phyloP scores from a whole-genome alignment of 2,888 invertebrate genomes.

The Urechis unicinctus region DNA sequence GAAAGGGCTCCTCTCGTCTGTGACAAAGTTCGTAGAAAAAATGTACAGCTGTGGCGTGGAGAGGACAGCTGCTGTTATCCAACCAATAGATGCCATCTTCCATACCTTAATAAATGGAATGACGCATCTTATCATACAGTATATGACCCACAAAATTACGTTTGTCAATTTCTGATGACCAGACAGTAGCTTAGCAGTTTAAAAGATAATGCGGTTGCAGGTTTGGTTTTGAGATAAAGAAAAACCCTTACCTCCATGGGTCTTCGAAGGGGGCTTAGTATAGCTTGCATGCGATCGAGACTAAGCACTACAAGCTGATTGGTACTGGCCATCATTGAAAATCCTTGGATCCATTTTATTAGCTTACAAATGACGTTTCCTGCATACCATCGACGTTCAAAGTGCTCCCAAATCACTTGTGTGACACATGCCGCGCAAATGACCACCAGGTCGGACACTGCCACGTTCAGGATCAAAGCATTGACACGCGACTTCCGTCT shows the following conservation, averaged over 20 bases:
- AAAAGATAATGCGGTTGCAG: no score
- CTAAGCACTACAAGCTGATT: conserved; percentile 49
- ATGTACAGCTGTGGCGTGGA: conserved; percentile 38
- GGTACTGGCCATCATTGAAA: conserved; percentile 43
- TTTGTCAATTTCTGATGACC: neutral
- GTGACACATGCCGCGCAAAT: conserved; percentile 38
- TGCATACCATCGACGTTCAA: conserved; percentile 32
- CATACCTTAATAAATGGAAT: conserved; percentile 24
- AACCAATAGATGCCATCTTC: conserved; percentile 34
- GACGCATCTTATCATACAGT: no score
- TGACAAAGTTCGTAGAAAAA: conserved; percentile 26
- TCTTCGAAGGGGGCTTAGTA: conserved; percentile 42
- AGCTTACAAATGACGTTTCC: conserved; percentile 44
- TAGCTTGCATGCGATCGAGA: conserved; percentile 48
- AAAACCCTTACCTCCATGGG: conserved; percentile 39
- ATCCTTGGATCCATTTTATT: conserved; percentile 45
- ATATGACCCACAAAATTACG: neutral
- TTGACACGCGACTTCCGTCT: conserved; percentile 38
- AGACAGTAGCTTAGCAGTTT: no score
- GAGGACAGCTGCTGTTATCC: conserved; percentile 31
- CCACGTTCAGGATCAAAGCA: conserved; percentile 44
- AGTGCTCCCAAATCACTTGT: conserved; percentile 32
- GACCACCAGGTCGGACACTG: conserved; percentile 44
- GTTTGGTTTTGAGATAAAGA: no score
- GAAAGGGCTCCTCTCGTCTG: conserved; percentile 14